Evolutionary conservation across 2,797 vertebrate genomes (phyloP), one percentile per base, ranked within the genome.

Genomic region (Ctenopoma multispine): DNA sequence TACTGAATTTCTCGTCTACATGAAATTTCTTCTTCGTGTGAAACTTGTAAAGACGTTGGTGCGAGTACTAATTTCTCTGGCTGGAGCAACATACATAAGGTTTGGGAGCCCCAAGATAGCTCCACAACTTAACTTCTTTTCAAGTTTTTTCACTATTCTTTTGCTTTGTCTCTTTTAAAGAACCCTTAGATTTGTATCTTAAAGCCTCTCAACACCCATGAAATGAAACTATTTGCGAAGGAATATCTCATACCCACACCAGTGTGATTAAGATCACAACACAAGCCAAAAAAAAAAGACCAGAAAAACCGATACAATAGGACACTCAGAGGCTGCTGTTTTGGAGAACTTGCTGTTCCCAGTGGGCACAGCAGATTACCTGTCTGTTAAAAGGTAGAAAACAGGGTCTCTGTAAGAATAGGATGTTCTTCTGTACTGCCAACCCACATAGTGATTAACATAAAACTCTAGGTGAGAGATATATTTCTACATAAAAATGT

Each of bases 391-490:
- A 27, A 48, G 7, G 18, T 17, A 49, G 46, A 73, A 72, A 68
- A 56, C 27, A 69, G n/a, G 9, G 15, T 41, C 29, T 69, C 40
- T 3, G 15, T 38, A 38, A 48, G 17, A 77, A 73, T 1, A 65
- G 27, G 53, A 46, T 48, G 18, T 38, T 51, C 24, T 63, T 58
- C 48, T 49, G 12, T 34, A 21, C 17, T 38, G 63, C 51, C 55
- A 46, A 27, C 27, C 43, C 10, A 36, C 64, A 38, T 7, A 41
- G 51, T 17, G 55, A 76, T 83, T 85, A 69, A 68, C 63, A 76
- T 70, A 79, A 74, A 75, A 75, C 57, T 63, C 58, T 54, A 54
- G 44, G 31, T 48, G 64, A 48, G 62, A 83, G 78, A 57, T 83
- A 51, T 51, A 64, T 62, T 81, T 69, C 75, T 69, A 54, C 54